Evolutionary conservation across 2,888 invertebrate species (phyloP).

Genomic region (Geotrupes spiniger): DNA sequence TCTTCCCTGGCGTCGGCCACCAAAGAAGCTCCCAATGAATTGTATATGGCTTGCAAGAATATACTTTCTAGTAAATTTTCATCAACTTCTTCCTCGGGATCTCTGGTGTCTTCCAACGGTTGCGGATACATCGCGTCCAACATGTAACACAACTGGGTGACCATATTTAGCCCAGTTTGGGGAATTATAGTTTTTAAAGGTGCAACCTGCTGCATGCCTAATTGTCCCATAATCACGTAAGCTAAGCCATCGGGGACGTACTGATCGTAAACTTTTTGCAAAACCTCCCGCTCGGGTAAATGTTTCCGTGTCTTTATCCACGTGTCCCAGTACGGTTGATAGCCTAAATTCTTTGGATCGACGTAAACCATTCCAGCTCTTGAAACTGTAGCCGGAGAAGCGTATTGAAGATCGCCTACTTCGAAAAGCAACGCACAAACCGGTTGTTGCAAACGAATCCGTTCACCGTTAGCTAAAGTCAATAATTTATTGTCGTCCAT

Average conservation of each 20-base stretch:
- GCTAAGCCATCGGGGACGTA: slow-evolving; percentile 71
- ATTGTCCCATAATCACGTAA: slow-evolving; percentile 67
- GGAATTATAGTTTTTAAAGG: slow-evolving; percentile 80
- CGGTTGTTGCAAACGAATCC: slow-evolving; percentile 77
- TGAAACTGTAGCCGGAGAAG: slow-evolving; percentile 91
- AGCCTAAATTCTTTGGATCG: slow-evolving; percentile 87
- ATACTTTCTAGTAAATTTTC: slow-evolving; percentile 65
- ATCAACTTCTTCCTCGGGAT: slow-evolving; percentile 52
- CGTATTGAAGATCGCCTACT: slow-evolving; percentile 84
- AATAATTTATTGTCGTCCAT: slow-evolving; percentile 93
- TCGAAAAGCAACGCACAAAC: slow-evolving; percentile 85
- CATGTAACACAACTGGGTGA: slow-evolving; percentile 78
- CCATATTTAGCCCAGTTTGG: slow-evolving; percentile 84
- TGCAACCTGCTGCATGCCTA: slow-evolving; percentile 68
- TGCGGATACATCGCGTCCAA: slow-evolving; percentile 68
- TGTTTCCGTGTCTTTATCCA: slow-evolving; percentile 66
- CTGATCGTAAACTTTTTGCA: slow-evolving; percentile 67
- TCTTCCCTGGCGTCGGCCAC: slow-evolving; percentile 64
- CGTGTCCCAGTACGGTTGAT: slow-evolving; percentile 80
- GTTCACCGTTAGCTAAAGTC: slow-evolving; percentile 87
- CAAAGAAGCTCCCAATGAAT: slow-evolving; percentile 80
- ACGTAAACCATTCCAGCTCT: slow-evolving; percentile 93
- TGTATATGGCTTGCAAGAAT: slow-evolving; percentile 74
- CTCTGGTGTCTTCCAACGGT: slow-evolving; percentile 48
- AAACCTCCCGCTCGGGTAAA: slow-evolving; percentile 47